Conservation (phyloP, 2,113 vertebrate genomes). For the Scartelaos histophorus region DNA sequence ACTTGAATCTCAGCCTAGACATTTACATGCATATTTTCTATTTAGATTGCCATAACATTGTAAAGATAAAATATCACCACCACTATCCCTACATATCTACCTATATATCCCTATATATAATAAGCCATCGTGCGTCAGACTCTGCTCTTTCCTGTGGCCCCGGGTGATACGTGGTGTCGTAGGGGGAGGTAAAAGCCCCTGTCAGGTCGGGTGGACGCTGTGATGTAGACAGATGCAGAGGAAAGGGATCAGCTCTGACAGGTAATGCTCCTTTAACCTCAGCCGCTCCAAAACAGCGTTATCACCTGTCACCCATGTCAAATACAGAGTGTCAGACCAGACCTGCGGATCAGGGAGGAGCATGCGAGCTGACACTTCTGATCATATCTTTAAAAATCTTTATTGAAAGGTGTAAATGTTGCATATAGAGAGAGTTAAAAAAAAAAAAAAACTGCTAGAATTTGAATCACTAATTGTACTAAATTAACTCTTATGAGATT, state of each 20-base stretch:
- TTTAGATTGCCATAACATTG: background rate
- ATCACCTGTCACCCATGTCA: slow-evolving; percentile 1
- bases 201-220: slow-evolving; percentile 70
- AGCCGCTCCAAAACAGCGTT: background rate
- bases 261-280: slow-evolving; percentile 69
- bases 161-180: background rate
- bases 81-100: background rate
- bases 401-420: too few species aligned
- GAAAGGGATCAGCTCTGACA: slow-evolving; percentile 72
- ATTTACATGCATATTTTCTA: background rate
- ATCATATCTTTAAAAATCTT: too few species aligned
- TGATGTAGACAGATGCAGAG: slow-evolving; percentile 53
- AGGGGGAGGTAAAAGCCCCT: slow-evolving; percentile 67
- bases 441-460: too few species aligned
- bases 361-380: background rate
- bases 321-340: background rate
- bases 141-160: background rate
- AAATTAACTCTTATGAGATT: too few species aligned
- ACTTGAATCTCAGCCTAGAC: background rate
- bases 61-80: background rate
- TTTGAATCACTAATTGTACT: too few species aligned
- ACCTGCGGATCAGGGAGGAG: background rate
- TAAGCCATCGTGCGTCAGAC: background rate
- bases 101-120: background rate
- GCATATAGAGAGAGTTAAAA: background rate